A percentile compares a stretch with the other conserved stretches of the same genome.
phyloP scores from a whole-genome alignment of 2,113 vertebrate species.

The Vombatus ursinus region DNA sequence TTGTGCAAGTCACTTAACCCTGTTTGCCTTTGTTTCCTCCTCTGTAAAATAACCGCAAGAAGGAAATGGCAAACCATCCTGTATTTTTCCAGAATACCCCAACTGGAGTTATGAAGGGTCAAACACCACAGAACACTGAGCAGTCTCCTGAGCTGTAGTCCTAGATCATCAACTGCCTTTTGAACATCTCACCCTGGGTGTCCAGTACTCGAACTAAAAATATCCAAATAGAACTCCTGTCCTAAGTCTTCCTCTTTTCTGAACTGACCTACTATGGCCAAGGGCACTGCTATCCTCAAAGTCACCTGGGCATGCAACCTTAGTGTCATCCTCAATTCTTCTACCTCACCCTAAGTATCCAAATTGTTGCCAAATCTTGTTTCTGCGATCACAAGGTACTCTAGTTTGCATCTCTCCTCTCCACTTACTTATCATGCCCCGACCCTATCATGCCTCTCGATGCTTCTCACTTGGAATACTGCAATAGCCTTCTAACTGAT shows the following conservation, averaged over 20 bases:
- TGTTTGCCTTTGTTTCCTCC: background rate
- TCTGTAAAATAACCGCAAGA: background rate
- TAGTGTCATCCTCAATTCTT: background rate
- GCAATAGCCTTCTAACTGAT: background rate
- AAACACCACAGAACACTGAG: background rate
- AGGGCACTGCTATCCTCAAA: background rate
- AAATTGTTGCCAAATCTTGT: background rate
- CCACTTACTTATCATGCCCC: background rate
- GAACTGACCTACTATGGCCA: background rate
- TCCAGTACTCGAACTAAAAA: background rate
- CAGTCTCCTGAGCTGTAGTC: background rate
- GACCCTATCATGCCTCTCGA: background rate
- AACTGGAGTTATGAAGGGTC: background rate
- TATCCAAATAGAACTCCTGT: background rate
- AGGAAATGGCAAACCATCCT: background rate
- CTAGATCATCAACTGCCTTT: background rate
- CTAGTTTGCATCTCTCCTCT: background rate
- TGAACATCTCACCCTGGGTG: background rate
- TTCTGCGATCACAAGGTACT: background rate
- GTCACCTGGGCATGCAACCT: background rate
- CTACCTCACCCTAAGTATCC: background rate
- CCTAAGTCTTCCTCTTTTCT: background rate
- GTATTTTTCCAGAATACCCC: background rate
- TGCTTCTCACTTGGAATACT: background rate
- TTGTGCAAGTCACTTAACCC: background rate